Conservation (phyloP, 2,797 vertebrate genomes). For the Pitangus sulphuratus region DNA sequence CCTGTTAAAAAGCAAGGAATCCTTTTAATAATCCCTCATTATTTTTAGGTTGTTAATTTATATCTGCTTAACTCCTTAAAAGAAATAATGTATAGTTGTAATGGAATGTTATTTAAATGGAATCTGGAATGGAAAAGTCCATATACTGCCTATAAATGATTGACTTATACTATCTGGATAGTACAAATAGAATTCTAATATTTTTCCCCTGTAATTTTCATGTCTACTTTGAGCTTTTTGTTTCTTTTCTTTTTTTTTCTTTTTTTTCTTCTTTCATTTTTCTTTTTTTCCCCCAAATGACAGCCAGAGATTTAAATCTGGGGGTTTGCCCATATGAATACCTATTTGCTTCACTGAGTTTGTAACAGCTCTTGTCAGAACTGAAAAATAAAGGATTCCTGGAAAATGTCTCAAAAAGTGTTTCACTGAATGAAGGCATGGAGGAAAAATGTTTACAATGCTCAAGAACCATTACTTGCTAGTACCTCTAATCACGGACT, state of each 20-base stretch:
- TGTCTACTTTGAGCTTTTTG: fast-evolving
- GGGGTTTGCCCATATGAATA: fast-evolving
- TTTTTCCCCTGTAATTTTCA: not conserved
- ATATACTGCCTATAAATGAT: not conserved
- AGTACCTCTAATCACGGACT: not conserved
- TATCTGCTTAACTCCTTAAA: not conserved
- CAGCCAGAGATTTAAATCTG: not conserved
- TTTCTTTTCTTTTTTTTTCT: fast-evolving
- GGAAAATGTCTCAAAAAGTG: not conserved
- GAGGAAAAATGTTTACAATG: not conserved
- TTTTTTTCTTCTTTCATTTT: not conserved
- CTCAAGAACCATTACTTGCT: not conserved
- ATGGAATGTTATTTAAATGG: not conserved
- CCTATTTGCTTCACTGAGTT: not conserved
- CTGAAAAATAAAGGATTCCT: not conserved
- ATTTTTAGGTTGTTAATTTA: not conserved
- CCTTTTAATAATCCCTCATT: not conserved
- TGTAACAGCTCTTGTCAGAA: not conserved
- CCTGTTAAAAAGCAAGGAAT: not conserved
- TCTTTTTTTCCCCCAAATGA: fast-evolving
- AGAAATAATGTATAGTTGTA: not conserved
- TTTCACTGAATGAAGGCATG: not conserved
- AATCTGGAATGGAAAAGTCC: not conserved
- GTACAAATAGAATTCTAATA: not conserved
- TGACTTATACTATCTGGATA: not conserved